Percentiles rank a stretch among this genome's conserved stretches.
phyloP scores from a whole-genome alignment of 2,113 vertebrate species.

The Python bivittatus region DNA sequence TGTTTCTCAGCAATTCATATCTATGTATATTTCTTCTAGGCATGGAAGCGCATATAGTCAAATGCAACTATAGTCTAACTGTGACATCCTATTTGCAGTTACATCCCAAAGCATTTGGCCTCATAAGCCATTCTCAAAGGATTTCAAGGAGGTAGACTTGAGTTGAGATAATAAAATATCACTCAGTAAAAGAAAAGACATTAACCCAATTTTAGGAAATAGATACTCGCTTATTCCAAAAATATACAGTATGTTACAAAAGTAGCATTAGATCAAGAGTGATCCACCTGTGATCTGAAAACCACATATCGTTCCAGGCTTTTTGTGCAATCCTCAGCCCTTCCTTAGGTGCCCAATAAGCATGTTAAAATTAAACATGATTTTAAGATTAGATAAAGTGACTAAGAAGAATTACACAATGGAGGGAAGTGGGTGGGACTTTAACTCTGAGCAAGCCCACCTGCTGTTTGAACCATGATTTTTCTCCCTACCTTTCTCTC shows the following conservation, averaged over 20 bases:
- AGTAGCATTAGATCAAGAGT: background rate
- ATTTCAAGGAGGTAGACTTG: conserved; percentile 34
- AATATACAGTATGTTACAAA: background rate
- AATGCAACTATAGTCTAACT: background rate
- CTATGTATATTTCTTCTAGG: background rate
- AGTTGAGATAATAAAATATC: conserved; percentile 26
- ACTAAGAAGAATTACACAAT: background rate
- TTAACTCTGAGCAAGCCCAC: background rate
- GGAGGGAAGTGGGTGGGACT: background rate
- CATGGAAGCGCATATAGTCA: background rate
- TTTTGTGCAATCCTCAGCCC: too few species aligned
- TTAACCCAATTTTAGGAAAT: background rate
- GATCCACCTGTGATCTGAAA: too few species aligned
- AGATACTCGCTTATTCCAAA: background rate
- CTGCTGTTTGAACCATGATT: background rate
- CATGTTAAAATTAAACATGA: background rate
- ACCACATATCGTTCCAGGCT: too few species aligned
- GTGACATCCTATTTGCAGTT: conserved; percentile 28
- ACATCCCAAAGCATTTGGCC: conserved; percentile 40
- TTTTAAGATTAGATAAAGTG: background rate
- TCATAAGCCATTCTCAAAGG: background rate
- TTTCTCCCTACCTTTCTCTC: background rate
- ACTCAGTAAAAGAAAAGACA: background rate
- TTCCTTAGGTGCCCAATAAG: background rate
- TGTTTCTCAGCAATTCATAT: background rate